A percentile compares a stretch with the other conserved stretches of the same genome.
phyloP scores from a whole-genome alignment of 2,888 invertebrate species.

The Clusia tigrina region DNA sequence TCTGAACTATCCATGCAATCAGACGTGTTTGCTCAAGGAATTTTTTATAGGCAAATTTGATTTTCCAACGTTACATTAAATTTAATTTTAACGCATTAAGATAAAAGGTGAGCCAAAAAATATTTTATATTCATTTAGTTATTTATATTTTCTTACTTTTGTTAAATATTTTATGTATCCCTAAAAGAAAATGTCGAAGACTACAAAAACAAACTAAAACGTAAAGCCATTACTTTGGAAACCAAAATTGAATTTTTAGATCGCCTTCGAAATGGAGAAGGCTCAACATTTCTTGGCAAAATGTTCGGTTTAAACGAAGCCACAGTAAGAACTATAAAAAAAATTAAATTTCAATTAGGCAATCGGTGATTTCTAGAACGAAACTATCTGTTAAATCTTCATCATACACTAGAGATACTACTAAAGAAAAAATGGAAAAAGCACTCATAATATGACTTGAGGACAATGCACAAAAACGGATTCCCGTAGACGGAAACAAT shows the following conservation, averaged over 20 bases:
- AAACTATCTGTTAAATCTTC: constrained; percentile 24
- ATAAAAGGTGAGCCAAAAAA: no score
- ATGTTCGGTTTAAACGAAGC: constrained; percentile 14
- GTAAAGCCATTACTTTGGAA: constrained; percentile 16
- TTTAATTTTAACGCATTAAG: no score
- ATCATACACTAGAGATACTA: no score
- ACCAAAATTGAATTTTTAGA: constrained; percentile 22
- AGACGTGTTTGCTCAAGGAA: no score
- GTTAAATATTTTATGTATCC: constrained; percentile 1
- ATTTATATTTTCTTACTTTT: no score
- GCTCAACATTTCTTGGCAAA: no score
- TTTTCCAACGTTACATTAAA: no score
- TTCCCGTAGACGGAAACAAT: constrained; percentile 34
- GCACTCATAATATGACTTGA: constrained; percentile 31
- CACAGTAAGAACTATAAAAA: constrained; percentile 27
- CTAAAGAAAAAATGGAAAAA: constrained; percentile 32
- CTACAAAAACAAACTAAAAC: no score
- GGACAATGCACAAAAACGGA: constrained; percentile 24
- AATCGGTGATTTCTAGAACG: constrained; percentile 29
- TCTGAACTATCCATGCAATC: no score
- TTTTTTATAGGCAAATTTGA: no score
- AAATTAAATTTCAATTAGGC: constrained; percentile 26
- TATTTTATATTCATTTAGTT: no score
- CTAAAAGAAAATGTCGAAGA: constrained; percentile 1
- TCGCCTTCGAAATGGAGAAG: not conserved